Evolutionary conservation across 2,797 vertebrate genomes (phyloP), one percentile per base, ranked within the genome.

Genomic region (Alexandromys oeconomus): DNA sequence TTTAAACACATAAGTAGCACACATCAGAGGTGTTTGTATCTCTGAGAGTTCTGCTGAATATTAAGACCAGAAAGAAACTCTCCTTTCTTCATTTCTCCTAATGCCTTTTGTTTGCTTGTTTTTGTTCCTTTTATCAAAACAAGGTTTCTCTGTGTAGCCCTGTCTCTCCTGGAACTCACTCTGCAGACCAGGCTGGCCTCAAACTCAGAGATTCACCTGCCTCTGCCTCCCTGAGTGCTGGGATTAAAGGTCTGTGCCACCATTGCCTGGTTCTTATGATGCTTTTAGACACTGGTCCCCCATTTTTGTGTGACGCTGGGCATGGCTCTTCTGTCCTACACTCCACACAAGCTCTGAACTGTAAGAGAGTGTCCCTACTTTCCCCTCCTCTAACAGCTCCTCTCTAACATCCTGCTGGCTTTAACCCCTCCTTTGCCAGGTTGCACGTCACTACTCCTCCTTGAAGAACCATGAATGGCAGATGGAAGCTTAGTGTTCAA

Each of bases 391-490:
- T 59, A 76, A 9, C 12, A 7, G 2, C 27, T 15, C 13, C 14
- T 34, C 15, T 21, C 61, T n/a, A 27, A 12, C 0, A 2, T 46
- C 48, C 85, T 67, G 25, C 65, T 43, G 80, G 65, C 65, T 87
- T 92, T 93, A 93, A 91, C 76, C 87, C 76, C 69, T 91, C 43
- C 46, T 27, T 82, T 77, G 74, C 59, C 88, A 80, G 91, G 88
- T 82, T 69, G 63, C 59, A 85, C 57, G 71, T 40, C 37, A 51
- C 71, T 9, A 34, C 57, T 59, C 23, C 14, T 84, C 94, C 87
- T 92, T 6, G 2, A 89, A 95, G 65, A 91, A 80, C 69, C 86
- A 92, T 46, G 81, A 93, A 89, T 67, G 92, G 81, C 97, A 97
- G 93, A 92, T 96, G 92, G 90, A 85, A 86, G 90, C 73, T 76